Evolutionary conservation across 2,888 invertebrate species (phyloP).

Genomic region (Sclerodermus sp.): DNA sequence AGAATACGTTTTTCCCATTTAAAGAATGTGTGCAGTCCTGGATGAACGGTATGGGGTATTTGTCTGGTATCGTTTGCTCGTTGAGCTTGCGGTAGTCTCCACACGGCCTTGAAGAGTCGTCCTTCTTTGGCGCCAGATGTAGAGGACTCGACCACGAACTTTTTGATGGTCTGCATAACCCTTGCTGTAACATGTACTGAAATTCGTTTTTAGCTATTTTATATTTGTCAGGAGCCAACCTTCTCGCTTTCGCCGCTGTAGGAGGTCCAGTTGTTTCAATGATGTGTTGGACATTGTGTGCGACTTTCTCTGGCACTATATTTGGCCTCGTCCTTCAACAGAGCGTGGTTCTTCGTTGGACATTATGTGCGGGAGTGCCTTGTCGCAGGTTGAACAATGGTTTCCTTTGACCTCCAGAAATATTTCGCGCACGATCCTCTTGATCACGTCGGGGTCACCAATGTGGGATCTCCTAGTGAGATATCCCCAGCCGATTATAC

Average conservation of each 20-base stretch:
- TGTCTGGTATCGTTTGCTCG: slow-evolving; percentile 31
- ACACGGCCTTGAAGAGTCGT: slow-evolving; percentile 28
- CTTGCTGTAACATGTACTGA: slow-evolving; percentile 39
- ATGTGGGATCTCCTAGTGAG: no score
- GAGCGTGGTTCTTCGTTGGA: no score
- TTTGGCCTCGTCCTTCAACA: no score
- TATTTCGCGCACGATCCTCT: no score
- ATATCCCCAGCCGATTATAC: no score
- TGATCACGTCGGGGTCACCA: no score
- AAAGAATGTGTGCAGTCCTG: slow-evolving; percentile 29
- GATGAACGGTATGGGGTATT: slow-evolving; percentile 35
- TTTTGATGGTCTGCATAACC: slow-evolving; percentile 51
- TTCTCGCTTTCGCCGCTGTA: slow-evolving; percentile 36
- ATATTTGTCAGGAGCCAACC: slow-evolving; percentile 42
- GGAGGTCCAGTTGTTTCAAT: slow-evolving; percentile 46
- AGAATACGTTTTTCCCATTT: slow-evolving; percentile 24
- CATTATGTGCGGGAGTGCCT: no score
- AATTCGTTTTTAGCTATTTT: slow-evolving; percentile 42
- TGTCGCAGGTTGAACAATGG: no score
- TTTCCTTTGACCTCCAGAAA: no score
- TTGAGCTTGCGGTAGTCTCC: slow-evolving; percentile 39
- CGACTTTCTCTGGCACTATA: no score
- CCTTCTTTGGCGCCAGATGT: slow-evolving; percentile 36
- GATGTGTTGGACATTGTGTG: slow-evolving; percentile 21
- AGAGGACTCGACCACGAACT: slow-evolving; percentile 53